A percentile compares a stretch with the other conserved stretches of the same genome.
phyloP scores from a whole-genome alignment of 1,140 invertebrate genomes.

The Heliconius hewitsoni region DNA sequence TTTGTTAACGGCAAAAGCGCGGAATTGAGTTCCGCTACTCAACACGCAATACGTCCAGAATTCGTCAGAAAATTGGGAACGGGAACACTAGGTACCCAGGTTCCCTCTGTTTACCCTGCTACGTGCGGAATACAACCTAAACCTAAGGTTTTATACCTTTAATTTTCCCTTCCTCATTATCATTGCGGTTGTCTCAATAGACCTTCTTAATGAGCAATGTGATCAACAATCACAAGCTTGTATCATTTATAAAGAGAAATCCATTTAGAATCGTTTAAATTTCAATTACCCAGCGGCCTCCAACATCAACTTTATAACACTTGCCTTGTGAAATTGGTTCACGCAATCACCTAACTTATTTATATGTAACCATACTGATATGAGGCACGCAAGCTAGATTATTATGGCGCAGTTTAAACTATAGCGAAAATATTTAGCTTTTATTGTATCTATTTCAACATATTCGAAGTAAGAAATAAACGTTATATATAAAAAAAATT shows the following conservation, averaged over 20 bases:
- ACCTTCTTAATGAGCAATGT: not conserved
- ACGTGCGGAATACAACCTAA: not conserved
- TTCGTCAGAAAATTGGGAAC: too few species aligned
- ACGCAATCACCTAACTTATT: conserved; percentile 14
- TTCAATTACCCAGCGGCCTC: not conserved
- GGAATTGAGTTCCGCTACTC: too few species aligned
- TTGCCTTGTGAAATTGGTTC: conserved; percentile 12
- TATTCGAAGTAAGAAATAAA: not conserved
- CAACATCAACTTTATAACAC: conserved; percentile 3
- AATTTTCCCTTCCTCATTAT: not conserved
- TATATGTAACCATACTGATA: conserved; percentile 21
- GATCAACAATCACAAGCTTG: not conserved
- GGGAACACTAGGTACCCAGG: not conserved
- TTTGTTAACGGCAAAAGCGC: too few species aligned
- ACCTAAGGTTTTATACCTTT: not conserved
- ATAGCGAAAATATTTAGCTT: not conserved
- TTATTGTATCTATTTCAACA: not conserved
- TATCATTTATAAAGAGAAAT: not conserved
- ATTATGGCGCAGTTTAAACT: not conserved
- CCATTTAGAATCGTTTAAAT: conserved; percentile 8
- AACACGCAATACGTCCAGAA: too few species aligned
- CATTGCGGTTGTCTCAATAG: not conserved
- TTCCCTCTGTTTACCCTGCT: not conserved
- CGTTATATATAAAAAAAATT: not conserved
- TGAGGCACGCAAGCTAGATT: conserved; percentile 11